A percentile compares a stretch with the other conserved stretches of the same genome.
These are phyloP conservation scores for Psittacula echo DNA, from an alignment of 2,797 vertebrate species.

Conservation along the genomic window DNA sequence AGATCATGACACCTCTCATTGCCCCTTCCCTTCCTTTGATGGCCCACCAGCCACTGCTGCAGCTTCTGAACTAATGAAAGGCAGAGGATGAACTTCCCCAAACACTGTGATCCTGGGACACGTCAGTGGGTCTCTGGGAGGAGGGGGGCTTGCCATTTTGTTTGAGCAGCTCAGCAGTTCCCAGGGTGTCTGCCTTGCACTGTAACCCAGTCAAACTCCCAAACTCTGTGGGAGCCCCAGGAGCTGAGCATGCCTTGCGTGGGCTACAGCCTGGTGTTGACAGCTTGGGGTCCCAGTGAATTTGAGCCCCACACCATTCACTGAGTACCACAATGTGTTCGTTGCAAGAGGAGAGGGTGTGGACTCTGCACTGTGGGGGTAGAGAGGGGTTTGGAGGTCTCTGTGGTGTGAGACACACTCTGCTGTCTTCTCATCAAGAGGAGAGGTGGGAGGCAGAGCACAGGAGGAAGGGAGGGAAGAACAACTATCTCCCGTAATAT, in stretches of 20 bases:
- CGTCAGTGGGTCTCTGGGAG: not conserved
- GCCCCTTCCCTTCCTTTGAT: not conserved
- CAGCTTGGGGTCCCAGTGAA: not conserved
- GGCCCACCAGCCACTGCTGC: not conserved
- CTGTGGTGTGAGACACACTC: not conserved
- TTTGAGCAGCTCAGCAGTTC: not conserved
- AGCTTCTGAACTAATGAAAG: not conserved
- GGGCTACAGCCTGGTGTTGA: not conserved
- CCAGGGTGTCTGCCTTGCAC: not conserved
- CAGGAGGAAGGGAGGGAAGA: not conserved
- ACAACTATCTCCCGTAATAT: not conserved
- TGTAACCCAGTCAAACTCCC: not conserved
- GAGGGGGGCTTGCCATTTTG: not conserved
- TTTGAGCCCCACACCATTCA: not conserved
- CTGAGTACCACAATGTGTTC: not conserved
- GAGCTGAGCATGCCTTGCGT: accelerated
- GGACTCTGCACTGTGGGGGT: not conserved
- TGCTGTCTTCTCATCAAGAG: accelerated
- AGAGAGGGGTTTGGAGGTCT: not conserved
- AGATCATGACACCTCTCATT: not conserved
- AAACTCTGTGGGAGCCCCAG: not conserved
- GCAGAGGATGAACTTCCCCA: not conserved
- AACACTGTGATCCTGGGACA: not conserved
- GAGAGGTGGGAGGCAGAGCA: not conserved
- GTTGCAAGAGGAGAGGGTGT: not conserved